A percentile compares a stretch with the other conserved stretches of the same genome.
Evolutionary conservation across 2,797 vertebrate species (phyloP).

Genomic region (Falco concolor): DNA sequence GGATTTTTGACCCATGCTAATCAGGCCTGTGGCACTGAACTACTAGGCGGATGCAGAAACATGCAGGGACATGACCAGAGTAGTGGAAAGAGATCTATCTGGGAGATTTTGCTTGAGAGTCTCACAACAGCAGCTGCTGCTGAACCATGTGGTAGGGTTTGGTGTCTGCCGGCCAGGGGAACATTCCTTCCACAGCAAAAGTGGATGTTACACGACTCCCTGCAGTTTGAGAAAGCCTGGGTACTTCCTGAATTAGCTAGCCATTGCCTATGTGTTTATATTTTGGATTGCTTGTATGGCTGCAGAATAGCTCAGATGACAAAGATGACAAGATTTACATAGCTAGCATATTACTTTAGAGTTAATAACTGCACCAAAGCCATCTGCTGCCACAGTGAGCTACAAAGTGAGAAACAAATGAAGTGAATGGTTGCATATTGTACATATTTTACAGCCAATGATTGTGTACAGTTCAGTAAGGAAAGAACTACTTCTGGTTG

Average conservation of each 20-base stretch:
- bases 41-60: background rate
- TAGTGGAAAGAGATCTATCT: background rate
- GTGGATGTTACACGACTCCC: background rate
- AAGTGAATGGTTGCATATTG: background rate
- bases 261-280: background rate
- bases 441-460: background rate
- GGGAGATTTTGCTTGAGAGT: background rate
- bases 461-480: background rate
- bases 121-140: constrained; percentile 46
- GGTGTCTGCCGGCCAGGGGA: background rate
- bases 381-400: background rate
- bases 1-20: background rate
- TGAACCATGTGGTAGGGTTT: background rate
- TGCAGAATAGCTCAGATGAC: background rate
- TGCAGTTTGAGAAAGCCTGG: constrained; percentile 38
- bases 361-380: background rate
- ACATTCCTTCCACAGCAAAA: constrained; percentile 25
- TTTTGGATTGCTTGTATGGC: background rate
- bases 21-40: background rate
- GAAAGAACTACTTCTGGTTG: background rate
- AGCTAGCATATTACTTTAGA: background rate
- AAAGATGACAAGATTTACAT: background rate
- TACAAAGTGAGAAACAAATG: background rate
- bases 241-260: constrained; percentile 52
- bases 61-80: background rate